Base-by-base conservation (phyloP, 2,797 vertebrate species). In the Anguilla anguilla region DNA sequence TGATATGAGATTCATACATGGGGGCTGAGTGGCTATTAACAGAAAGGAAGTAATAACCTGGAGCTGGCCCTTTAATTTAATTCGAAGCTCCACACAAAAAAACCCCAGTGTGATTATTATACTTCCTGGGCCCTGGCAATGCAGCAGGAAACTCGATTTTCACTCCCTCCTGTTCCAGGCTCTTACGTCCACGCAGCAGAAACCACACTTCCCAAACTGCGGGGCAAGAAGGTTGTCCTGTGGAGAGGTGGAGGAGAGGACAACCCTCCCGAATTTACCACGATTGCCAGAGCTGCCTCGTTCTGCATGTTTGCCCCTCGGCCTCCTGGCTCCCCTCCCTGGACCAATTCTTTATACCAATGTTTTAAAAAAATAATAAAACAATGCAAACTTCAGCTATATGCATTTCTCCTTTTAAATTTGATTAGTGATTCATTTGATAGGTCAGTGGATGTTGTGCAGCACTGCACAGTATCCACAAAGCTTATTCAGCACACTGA, bases 61-160 rank as follows among this genome's bases (percentile, higher is more conserved):
- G 90, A 91, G 90, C 88, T 88, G 85, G 55, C 49, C 84, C 84
- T 89, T 90, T 94, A 91, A 95, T 94, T 94, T 91, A 94, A 95
- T 96, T 94, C 95, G 92, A 92, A 64, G 91, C 90, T 94, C 89
- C 81, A 88, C 79, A 90, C 6, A 69, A 69, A 74, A 74, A 35
- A 31, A 91, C 92, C 89, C 83, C 93, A 92, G 91, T 89, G 77
- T 87, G 90, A 91, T 91, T 92, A 88, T 95, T 93, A 92, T 92
- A 86, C 87, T 84, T 89, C 85, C 79, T 28, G 55, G 59, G 25
- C 74, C 57, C 77, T 85, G 69, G 69, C 61, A 35, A 57, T 39
- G 51, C 81, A 82, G 84, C 74, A 85, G 82, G 87, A 90, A 91
- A 91, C 88, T 88, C 55, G 77, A 85, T 87, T 91, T 91, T 85